phyloP scores from a whole-genome alignment of 2,888 invertebrate species.

The Drosophila bunnanda region DNA sequence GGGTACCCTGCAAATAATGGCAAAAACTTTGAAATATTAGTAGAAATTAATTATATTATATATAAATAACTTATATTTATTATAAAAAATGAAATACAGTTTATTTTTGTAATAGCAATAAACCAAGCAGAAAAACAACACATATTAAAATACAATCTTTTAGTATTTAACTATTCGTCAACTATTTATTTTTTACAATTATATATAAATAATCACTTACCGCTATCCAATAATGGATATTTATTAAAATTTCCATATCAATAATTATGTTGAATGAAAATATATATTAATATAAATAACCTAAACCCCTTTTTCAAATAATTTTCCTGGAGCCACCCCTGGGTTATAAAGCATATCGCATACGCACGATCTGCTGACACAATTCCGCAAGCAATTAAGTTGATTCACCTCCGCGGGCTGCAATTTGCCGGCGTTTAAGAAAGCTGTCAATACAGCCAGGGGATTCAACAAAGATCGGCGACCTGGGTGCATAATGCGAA shows the following conservation, averaged over 20 bases:
- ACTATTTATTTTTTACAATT: too few relatives aligned
- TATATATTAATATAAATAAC: background rate
- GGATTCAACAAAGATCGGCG: constrained; percentile 5
- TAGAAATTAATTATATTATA: too few relatives aligned
- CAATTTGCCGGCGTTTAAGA: constrained; percentile 66
- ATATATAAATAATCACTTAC: too few relatives aligned
- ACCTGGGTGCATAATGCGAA: constrained; percentile 63
- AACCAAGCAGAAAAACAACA: too few relatives aligned
- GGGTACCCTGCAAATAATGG: too few relatives aligned
- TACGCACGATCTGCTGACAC: constrained; percentile 79
- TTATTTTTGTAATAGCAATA: too few relatives aligned
- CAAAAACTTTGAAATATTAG: too few relatives aligned
- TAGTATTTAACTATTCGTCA: too few relatives aligned
- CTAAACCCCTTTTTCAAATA: background rate
- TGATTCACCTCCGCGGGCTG: constrained; percentile 51
- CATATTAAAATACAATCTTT: too few relatives aligned
- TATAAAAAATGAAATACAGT: too few relatives aligned
- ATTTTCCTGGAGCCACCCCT: background rate
- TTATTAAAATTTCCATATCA: background rate
- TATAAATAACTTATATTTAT: too few relatives aligned
- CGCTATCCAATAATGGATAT: background rate
- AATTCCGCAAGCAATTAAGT: constrained; percentile 77
- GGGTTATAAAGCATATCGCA: constrained; percentile 51
- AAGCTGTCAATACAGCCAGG: constrained; percentile 71
- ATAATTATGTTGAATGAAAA: background rate